Conservation (phyloP, 2,797 vertebrate genomes). For the Mus minutoides region DNA sequence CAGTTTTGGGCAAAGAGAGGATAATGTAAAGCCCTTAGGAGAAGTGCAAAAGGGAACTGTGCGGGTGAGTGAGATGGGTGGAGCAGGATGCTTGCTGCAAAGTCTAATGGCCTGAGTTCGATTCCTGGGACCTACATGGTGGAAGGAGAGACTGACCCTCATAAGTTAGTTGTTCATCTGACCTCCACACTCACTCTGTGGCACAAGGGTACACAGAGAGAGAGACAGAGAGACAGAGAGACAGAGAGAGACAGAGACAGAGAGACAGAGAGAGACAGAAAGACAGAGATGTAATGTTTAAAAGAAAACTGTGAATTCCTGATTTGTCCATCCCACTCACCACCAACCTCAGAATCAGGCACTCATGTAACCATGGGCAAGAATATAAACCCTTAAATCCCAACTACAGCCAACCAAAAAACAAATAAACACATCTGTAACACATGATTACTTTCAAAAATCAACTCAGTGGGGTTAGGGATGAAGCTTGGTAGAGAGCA, state of each 20-base stretch:
- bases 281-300: background rate
- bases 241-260: background rate
- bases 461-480: background rate
- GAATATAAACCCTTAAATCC: background rate
- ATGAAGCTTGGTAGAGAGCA: background rate
- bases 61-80: background rate
- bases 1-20: background rate
- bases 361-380: background rate
- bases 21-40: background rate
- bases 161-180: background rate
- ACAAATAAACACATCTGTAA: background rate
- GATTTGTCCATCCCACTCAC: background rate
- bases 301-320: background rate
- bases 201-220: background rate
- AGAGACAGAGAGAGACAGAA: background rate
- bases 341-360: background rate
- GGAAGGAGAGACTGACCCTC: background rate
- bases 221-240: background rate
- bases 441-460: background rate
- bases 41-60: background rate
- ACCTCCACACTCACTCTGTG: background rate
- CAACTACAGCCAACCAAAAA: background rate
- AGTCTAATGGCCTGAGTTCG: background rate
- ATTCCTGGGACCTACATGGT: background rate
- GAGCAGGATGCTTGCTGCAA: background rate